Percentiles rank a stretch among this genome's conserved stretches.
Conservation (phyloP, 1,140 invertebrate genomes). For the Micrasema longulum region DNA sequence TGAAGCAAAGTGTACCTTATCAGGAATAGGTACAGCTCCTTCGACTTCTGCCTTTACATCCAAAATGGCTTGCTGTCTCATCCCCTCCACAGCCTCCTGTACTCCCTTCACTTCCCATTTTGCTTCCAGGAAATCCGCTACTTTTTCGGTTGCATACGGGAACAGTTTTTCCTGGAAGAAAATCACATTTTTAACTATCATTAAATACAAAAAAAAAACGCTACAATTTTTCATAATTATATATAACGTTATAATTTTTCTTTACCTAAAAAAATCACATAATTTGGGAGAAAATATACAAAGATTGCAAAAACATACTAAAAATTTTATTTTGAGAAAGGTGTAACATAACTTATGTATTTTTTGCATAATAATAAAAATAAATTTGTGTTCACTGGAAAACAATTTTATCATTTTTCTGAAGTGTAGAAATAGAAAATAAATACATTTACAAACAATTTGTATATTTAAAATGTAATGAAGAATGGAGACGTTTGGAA, state of each 20-base stretch:
- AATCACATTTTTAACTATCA: too few species aligned
- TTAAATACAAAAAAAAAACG: too few species aligned
- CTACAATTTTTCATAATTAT: too few species aligned
- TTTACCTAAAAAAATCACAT: too few species aligned
- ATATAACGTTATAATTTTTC: not conserved
- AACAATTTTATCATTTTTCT: too few species aligned
- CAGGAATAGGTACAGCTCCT: slow-evolving; percentile 68
- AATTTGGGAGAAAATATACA: not conserved
- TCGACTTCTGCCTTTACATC: slow-evolving; percentile 70
- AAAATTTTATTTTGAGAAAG: not conserved
- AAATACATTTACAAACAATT: too few species aligned
- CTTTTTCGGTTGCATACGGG: slow-evolving; percentile 81
- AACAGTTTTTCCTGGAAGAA: slow-evolving; percentile 81
- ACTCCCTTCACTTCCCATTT: slow-evolving; percentile 79
- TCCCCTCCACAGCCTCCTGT: slow-evolving; percentile 74
- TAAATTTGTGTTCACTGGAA: too few species aligned
- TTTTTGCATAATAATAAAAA: too few species aligned
- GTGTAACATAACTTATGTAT: too few species aligned
- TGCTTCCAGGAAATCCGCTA: slow-evolving; percentile 77
- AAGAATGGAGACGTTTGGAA: too few species aligned
- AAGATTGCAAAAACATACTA: slow-evolving; percentile 1
- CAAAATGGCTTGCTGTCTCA: slow-evolving; percentile 71
- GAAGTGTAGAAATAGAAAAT: too few species aligned
- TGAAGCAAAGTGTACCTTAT: slow-evolving; percentile 63
- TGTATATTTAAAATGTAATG: too few species aligned